Evolutionary conservation across 2,113 vertebrate species (phyloP).

Genomic region (Thalassarche chlororhynchos): DNA sequence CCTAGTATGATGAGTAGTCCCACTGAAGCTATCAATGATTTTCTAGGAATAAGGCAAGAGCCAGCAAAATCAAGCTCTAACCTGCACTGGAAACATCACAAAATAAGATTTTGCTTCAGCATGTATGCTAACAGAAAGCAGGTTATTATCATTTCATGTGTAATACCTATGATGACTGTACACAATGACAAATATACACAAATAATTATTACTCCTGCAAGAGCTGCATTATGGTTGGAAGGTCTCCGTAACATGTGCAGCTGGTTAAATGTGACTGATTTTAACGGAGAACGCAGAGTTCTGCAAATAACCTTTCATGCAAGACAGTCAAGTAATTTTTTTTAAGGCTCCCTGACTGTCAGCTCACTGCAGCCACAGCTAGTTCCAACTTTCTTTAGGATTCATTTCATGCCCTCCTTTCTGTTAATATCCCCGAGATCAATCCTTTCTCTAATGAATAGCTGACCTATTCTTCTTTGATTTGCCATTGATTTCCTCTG

Average conservation of each 20-base stretch:
- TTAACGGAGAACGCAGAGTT: neutral
- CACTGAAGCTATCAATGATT: neutral
- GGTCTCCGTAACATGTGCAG: neutral
- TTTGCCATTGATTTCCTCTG: conserved; percentile 58
- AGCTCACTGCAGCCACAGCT: neutral
- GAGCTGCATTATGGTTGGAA: neutral
- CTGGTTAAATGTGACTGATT: neutral
- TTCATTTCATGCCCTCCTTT: conserved; percentile 53
- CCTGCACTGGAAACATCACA: neutral
- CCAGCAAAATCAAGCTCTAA: conserved; percentile 15
- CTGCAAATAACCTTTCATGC: neutral
- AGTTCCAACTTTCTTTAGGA: conserved; percentile 30
- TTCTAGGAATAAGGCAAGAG: conserved; percentile 15
- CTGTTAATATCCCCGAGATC: conserved; percentile 33
- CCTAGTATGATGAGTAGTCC: neutral
- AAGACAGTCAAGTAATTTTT: neutral
- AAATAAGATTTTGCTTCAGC: neutral
- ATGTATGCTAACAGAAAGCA: neutral
- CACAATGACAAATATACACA: neutral
- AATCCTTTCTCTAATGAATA: conserved; percentile 55
- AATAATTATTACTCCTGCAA: neutral
- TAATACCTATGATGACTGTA: neutral
- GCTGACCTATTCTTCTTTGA: conserved; percentile 64
- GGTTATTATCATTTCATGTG: neutral
- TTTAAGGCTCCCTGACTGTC: neutral